Percentiles rank a stretch among this genome's conserved stretches.
Evolutionary conservation across 2,113 vertebrate genomes (phyloP).

Genomic region (Indicator indicator): DNA sequence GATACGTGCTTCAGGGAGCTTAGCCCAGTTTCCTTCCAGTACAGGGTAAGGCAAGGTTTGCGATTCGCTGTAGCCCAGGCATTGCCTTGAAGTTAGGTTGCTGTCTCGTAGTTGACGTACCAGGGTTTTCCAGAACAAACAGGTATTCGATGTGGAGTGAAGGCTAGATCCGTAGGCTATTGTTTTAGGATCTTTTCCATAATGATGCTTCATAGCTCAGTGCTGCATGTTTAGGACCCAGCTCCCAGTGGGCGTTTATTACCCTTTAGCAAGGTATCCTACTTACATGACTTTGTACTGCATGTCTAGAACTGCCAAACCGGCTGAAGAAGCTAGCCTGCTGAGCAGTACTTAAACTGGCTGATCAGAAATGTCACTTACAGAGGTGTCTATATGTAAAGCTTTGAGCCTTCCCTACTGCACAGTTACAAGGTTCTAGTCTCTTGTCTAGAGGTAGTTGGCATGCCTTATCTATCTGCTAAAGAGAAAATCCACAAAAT

Average conservation of each 20-base stretch:
- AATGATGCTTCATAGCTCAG: not conserved
- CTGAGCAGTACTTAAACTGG: not conserved
- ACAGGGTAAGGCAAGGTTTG: slow-evolving; percentile 81
- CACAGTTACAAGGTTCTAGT: not conserved
- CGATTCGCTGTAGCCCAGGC: not conserved
- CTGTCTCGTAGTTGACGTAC: fast-evolving
- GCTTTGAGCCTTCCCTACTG: not conserved
- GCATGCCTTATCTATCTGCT: not conserved
- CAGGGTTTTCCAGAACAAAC: not conserved
- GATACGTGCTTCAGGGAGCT: slow-evolving; percentile 94
- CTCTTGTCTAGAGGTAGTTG: not conserved
- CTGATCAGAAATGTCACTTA: not conserved
- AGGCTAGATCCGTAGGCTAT: fast-evolving
- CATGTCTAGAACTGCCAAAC: fast-evolving
- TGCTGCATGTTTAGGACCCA: fast-evolving
- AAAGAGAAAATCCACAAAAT: not conserved
- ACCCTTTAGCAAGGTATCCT: not conserved
- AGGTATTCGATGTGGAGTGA: fast-evolving
- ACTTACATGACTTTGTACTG: fast-evolving
- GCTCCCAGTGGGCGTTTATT: fast-evolving
- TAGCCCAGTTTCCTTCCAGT: slow-evolving; percentile 91
- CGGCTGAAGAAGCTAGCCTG: not conserved
- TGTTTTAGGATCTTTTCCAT: not conserved
- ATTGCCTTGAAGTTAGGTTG: not conserved
- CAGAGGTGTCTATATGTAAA: not conserved